phyloP scores from a whole-genome alignment of 2,113 vertebrate species.

The Toxotes jaculatrix region DNA sequence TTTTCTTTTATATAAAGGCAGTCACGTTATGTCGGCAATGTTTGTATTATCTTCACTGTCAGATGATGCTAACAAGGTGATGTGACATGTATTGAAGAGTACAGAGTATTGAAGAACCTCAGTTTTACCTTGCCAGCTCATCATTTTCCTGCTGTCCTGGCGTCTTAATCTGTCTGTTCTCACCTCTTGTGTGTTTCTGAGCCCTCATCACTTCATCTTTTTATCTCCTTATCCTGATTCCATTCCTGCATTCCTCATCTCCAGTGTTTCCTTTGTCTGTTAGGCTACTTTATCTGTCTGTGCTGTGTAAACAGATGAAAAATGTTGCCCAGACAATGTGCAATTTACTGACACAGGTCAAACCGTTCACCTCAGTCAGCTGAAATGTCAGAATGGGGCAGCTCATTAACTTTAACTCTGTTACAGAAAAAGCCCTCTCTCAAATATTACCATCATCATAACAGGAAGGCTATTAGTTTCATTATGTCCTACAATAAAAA shows the following conservation, averaged over 20 bases:
- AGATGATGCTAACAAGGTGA: slow-evolving; percentile 8
- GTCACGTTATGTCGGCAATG: neutral
- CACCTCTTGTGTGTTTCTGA: neutral
- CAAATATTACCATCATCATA: slow-evolving; percentile 51
- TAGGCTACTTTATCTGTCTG: neutral
- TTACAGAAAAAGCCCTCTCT: slow-evolving; percentile 40
- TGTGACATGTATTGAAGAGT: neutral
- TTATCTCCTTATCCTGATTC: neutral
- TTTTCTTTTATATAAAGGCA: neutral
- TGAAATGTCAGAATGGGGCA: slow-evolving; percentile 24
- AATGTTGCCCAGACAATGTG: neutral
- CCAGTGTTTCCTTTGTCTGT: neutral
- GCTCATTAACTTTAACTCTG: slow-evolving; percentile 61
- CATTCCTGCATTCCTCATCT: neutral
- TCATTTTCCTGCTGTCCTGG: neutral
- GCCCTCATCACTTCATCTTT: slow-evolving; percentile 16
- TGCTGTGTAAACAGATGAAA: slow-evolving; percentile 24
- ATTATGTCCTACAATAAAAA: slow-evolving; percentile 61
- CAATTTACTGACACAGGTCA: slow-evolving; percentile 39
- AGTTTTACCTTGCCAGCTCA: neutral
- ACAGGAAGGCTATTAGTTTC: slow-evolving; percentile 60
- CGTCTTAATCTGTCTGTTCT: neutral
- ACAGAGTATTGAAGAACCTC: neutral
- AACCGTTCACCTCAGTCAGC: slow-evolving; percentile 25
- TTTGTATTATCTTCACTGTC: neutral